Evolutionary conservation across 2,888 invertebrate genomes (phyloP).

Genomic region (Biston betularia): DNA sequence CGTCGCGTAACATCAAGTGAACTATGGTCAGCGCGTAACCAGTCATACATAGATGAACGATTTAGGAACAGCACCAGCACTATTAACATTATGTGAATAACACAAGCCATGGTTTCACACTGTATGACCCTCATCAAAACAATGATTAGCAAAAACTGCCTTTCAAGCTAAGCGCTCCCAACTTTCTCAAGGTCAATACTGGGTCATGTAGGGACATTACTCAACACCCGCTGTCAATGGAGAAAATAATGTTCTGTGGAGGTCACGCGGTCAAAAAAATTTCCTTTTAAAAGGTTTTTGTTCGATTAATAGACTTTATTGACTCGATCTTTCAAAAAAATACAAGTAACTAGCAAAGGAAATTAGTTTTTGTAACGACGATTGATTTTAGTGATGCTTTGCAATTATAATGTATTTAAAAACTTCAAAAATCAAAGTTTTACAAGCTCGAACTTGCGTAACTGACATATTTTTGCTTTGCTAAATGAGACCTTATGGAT

Average conservation of each 20-base stretch:
- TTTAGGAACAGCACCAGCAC: not conserved
- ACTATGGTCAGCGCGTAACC: no score
- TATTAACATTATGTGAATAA: not conserved
- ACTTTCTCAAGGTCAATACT: constrained; percentile 30
- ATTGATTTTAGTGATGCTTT: no score
- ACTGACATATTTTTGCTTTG: no score
- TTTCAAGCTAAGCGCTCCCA: constrained; percentile 44
- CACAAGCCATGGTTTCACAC: constrained; percentile 2
- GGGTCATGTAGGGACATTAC: constrained; percentile 48
- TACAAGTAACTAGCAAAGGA: no score
- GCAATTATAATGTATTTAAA: no score
- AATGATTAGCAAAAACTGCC: constrained; percentile 42
- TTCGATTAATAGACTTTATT: not conserved
- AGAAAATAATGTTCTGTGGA: constrained; percentile 47
- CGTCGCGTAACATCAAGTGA: no score
- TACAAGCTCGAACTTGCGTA: no score
- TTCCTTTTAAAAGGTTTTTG: constrained; percentile 25
- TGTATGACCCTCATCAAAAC: constrained; percentile 24
- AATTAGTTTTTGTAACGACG: no score
- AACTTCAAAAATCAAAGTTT: no score
- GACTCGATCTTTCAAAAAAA: not conserved
- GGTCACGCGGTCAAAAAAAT: constrained; percentile 15
- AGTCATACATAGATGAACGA: not conserved
- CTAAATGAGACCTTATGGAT: no score
- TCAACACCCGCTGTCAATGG: constrained; percentile 50